phyloP scores from a whole-genome alignment of 1,140 invertebrate species.

The Temnothorax nylanderi region DNA sequence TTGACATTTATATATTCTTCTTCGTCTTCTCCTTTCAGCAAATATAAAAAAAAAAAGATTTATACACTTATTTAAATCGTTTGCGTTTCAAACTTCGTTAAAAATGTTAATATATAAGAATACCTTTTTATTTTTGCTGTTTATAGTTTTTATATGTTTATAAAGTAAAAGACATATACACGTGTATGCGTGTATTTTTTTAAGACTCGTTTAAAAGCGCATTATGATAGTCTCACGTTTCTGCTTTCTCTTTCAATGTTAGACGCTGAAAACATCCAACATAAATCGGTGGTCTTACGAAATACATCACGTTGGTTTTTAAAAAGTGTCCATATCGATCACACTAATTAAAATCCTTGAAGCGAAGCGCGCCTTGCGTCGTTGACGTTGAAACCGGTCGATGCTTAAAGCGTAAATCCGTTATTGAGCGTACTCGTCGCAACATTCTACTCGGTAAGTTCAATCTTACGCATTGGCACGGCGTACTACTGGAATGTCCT shows the following conservation, averaged over 20 bases:
- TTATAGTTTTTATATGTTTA: not conserved
- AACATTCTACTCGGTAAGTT: not conserved
- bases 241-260: conserved; percentile 13
- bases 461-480: conserved; percentile 33
- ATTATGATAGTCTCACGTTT: not conserved
- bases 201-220: not conserved
- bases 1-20: conserved; percentile 8
- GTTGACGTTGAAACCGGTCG: conserved; percentile 21
- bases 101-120: not conserved
- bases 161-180: not conserved
- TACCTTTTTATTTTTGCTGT: not conserved
- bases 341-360: conserved; percentile 45
- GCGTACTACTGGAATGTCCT: conserved; percentile 71
- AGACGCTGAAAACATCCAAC: not conserved
- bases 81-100: not conserved
- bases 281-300: conserved; percentile 24
- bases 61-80: no score
- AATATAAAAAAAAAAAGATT: not conserved
- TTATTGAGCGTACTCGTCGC: conserved; percentile 45
- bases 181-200: not conserved
- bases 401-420: conserved; percentile 23
- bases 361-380: conserved; percentile 29
- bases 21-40: not conserved
- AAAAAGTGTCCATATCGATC: conserved; percentile 38
- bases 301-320: conserved; percentile 17